Percentiles rank a stretch among this genome's conserved stretches.
These are phyloP conservation scores for Microcaecilia unicolor DNA, from an alignment of 2,797 vertebrate species.

Conservation along the genomic window DNA sequence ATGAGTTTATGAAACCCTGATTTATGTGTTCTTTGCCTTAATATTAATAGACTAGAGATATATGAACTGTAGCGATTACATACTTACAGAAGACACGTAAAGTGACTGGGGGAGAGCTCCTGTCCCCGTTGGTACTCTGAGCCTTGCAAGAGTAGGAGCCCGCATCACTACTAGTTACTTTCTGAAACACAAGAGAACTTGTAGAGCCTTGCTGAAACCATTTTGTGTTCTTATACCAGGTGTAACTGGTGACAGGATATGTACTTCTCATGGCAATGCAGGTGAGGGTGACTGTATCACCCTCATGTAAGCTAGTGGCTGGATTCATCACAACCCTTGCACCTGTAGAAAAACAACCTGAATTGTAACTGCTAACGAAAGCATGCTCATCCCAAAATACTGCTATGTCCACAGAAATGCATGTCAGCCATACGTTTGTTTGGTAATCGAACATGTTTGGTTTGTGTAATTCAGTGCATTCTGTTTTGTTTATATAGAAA, in stretches of 20 bases:
- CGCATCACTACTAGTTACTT: background rate
- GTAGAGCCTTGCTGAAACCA: conserved; percentile 35
- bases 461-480: no score
- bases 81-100: conserved; percentile 49
- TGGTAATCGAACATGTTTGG: no score
- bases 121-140: background rate
- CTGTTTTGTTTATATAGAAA: no score
- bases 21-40: no score
- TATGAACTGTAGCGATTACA: background rate
- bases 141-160: conserved; percentile 43
- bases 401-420: no score
- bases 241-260: background rate
- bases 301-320: conserved; percentile 25
- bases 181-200: background rate
- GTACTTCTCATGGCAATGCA: conserved; percentile 24
- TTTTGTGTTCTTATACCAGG: conserved; percentile 46
- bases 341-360: conserved; percentile 14
- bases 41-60: no score
- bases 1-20: no score
- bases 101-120: conserved; percentile 13
- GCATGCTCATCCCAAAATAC: no score
- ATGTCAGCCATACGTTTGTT: no score
- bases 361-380: no score
- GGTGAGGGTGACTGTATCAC: conserved; percentile 25
- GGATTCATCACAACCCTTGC: conserved; percentile 32